Evolutionary conservation across 1,140 invertebrate species (phyloP).

Genomic region (Drosophila baimaii): DNA sequence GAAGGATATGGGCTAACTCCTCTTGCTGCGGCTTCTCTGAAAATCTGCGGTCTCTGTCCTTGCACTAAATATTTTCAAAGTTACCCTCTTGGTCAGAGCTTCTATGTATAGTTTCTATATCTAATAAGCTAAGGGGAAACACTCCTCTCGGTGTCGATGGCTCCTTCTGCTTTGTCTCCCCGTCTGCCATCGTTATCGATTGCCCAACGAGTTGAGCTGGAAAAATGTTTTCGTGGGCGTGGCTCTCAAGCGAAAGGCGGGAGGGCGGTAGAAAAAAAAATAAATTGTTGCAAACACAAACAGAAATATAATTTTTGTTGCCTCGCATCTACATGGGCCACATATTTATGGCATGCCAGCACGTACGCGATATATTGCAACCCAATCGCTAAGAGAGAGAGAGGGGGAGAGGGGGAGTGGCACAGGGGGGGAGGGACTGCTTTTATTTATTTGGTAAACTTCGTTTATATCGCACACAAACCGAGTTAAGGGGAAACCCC

Average conservation of each 20-base stretch:
- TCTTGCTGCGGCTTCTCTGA: slow-evolving; percentile 8
- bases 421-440: slow-evolving; percentile 10
- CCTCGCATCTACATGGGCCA: slow-evolving; percentile 56
- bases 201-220: slow-evolving; percentile 47
- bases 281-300: slow-evolving; percentile 82
- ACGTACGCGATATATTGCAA: slow-evolving; percentile 83
- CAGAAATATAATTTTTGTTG: slow-evolving; percentile 83
- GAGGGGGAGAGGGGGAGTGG: not conserved
- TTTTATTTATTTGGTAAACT: slow-evolving; percentile 80
- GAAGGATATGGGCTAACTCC: slow-evolving; percentile 39
- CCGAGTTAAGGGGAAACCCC: slow-evolving; percentile 24
- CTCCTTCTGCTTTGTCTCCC: slow-evolving; percentile 44
- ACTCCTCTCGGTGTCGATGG: slow-evolving; percentile 12
- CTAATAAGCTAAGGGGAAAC: slow-evolving; percentile 33
- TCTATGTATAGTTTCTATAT: slow-evolving; percentile 4
- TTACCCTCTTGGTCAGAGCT: slow-evolving; percentile 2
- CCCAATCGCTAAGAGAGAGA: slow-evolving; percentile 54
- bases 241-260: slow-evolving; percentile 12
- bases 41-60: slow-evolving; percentile 31
- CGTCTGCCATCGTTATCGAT: slow-evolving; percentile 31
- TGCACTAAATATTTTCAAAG: slow-evolving; percentile 39
- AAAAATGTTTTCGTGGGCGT: slow-evolving; percentile 55
- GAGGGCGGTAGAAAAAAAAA: slow-evolving; percentile 42
- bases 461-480: slow-evolving; percentile 73
- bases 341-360: slow-evolving; percentile 82